These are phyloP conservation scores for Chromoteleia sp. DNA, from an alignment of 2,888 invertebrate genomes.

Conservation along the genomic window DNA sequence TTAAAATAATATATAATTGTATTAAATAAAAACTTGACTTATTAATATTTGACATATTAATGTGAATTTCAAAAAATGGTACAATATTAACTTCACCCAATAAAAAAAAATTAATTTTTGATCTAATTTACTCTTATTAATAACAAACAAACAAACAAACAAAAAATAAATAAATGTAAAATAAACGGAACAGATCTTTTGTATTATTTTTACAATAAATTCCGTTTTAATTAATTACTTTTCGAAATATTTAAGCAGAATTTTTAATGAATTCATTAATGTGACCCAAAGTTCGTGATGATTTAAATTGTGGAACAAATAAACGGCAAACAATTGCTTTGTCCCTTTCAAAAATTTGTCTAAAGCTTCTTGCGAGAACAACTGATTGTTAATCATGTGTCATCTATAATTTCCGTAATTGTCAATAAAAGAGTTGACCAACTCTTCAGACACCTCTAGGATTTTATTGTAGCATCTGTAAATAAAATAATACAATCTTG, in stretches of 20 bases:
- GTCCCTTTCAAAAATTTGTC: not conserved
- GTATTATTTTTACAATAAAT: too few species aligned
- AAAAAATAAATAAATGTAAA: not conserved
- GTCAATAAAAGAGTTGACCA: not conserved
- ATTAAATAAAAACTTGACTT: too few species aligned
- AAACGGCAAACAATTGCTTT: conserved; percentile 22
- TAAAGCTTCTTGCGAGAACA: not conserved
- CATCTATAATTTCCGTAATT: conserved; percentile 8
- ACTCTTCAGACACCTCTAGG: not conserved
- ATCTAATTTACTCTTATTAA: too few species aligned
- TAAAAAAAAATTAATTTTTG: too few species aligned
- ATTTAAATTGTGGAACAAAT: conserved; percentile 19
- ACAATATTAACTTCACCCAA: too few species aligned
- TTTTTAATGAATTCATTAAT: not conserved
- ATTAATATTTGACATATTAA: too few species aligned
- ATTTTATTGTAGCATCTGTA: not conserved
- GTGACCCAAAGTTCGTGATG: conserved; percentile 1
- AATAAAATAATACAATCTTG: not conserved
- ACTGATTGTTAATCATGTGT: not conserved
- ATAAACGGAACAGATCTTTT: not conserved
- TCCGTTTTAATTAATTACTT: not conserved
- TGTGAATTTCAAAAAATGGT: too few species aligned
- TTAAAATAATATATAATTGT: too few species aligned
- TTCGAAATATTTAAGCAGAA: conserved; percentile 1
- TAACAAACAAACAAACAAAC: too few species aligned